Evolutionary conservation across 1,140 invertebrate genomes (phyloP).

Genomic region (Tetramorium alpestre): DNA sequence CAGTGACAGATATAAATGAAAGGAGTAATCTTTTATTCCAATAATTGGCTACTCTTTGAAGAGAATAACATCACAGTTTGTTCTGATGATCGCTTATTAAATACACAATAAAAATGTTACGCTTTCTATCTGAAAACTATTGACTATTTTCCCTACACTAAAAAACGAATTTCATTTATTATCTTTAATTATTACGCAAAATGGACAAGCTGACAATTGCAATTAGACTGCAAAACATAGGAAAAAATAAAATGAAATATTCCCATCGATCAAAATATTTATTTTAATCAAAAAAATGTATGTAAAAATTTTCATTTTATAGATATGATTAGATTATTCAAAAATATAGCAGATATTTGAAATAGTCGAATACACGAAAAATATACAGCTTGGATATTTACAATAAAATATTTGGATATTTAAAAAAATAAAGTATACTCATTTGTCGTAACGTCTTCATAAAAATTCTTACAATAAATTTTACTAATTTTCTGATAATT

Average conservation of each 20-base stretch:
- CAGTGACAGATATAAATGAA: conserved; percentile 32
- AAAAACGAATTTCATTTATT: not conserved
- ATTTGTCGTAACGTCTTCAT: not conserved
- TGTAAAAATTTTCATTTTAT: not conserved
- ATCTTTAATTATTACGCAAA: not conserved
- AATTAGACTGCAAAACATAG: conserved; percentile 2
- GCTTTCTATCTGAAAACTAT: not conserved
- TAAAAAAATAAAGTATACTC: not conserved
- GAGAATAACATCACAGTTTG: not conserved
- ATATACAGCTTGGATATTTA: not conserved
- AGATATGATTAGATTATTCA: not conserved
- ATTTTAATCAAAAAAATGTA: not conserved
- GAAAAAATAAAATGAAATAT: not conserved
- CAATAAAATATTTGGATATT: not conserved
- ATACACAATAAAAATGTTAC: conserved; percentile 11
- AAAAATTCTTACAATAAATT: conserved; percentile 31
- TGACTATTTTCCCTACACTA: not conserved
- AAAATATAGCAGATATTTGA: not conserved
- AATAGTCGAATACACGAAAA: not conserved
- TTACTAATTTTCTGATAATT: conserved; percentile 14
- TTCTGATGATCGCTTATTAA: not conserved
- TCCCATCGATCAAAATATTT: not conserved
- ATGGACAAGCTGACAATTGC: not conserved
- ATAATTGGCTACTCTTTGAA: conserved; percentile 25
- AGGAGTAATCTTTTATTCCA: conserved; percentile 37